Conservation (phyloP, 2,888 invertebrate genomes). For the Gerris lacustris region DNA sequence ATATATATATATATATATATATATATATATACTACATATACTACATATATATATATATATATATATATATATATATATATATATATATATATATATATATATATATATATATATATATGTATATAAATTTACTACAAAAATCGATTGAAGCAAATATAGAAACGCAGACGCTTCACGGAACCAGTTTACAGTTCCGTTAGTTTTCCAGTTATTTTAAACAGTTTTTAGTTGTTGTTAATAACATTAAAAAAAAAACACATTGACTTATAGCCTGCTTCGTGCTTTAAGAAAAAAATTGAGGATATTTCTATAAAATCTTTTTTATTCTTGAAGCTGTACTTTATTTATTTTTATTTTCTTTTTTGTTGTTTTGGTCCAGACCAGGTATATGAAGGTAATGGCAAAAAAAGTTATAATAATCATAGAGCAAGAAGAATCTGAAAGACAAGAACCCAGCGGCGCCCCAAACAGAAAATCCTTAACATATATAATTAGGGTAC, state of each 20-base stretch:
- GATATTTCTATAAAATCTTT: too few species aligned
- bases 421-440: neutral
- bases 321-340: too few species aligned
- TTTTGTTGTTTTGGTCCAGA: neutral
- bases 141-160: too few species aligned
- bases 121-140: neutral
- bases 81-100: neutral
- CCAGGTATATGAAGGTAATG: neutral
- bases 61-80: constrained; percentile 4
- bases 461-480: neutral
- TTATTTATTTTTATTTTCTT: neutral
- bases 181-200: too few species aligned
- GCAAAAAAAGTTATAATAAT: neutral
- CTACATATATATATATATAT: constrained; percentile 4
- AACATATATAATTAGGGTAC: constrained; percentile 1
- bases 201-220: too few species aligned
- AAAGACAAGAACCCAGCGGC: neutral
- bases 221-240: too few species aligned
- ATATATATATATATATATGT: too few species aligned
- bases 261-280: too few species aligned
- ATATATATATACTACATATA: constrained; percentile 2
- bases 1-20: constrained; percentile 14
- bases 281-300: too few species aligned
- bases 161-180: too few species aligned
- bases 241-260: too few species aligned